Evolutionary conservation across 2,113 vertebrate genomes (phyloP).

Genomic region (Protobothrops mucrosquamatus): DNA sequence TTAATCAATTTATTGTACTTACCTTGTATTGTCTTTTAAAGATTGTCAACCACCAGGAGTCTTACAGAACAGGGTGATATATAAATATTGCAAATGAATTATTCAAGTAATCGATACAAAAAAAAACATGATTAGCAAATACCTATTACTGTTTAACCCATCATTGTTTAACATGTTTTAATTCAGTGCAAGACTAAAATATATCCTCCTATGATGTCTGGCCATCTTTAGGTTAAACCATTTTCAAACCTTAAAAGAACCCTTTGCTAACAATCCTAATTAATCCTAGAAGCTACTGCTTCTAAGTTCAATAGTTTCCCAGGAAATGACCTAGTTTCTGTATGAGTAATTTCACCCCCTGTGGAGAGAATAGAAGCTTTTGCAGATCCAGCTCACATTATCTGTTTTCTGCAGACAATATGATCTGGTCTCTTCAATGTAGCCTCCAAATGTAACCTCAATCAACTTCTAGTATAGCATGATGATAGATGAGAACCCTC

Average conservation of each 20-base stretch:
- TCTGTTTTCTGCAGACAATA: not conserved
- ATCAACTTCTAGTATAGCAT: not conserved
- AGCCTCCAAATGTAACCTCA: not conserved
- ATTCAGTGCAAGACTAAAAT: not conserved
- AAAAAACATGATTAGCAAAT: not conserved
- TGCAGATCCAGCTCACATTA: not conserved
- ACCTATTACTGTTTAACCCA: not conserved
- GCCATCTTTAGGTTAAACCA: not conserved
- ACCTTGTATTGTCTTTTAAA: not conserved
- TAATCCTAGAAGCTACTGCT: not conserved
- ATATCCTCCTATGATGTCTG: not conserved
- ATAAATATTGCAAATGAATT: not conserved
- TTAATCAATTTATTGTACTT: not conserved
- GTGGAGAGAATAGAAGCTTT: not conserved
- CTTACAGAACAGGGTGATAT: not conserved
- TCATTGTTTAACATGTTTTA: not conserved
- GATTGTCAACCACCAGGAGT: not conserved
- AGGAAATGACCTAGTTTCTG: constrained; percentile 1
- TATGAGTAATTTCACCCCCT: not conserved
- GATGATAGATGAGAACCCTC: not conserved
- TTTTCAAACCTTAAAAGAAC: not conserved
- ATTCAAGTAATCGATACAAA: not conserved
- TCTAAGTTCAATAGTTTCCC: not conserved
- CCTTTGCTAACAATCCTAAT: not conserved
- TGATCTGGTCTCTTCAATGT: not conserved